Percentiles rank a stretch among this genome's conserved stretches.
These are phyloP conservation scores for Lophochroa leadbeateri DNA, from an alignment of 2,113 vertebrate species.

Conservation along the genomic window DNA sequence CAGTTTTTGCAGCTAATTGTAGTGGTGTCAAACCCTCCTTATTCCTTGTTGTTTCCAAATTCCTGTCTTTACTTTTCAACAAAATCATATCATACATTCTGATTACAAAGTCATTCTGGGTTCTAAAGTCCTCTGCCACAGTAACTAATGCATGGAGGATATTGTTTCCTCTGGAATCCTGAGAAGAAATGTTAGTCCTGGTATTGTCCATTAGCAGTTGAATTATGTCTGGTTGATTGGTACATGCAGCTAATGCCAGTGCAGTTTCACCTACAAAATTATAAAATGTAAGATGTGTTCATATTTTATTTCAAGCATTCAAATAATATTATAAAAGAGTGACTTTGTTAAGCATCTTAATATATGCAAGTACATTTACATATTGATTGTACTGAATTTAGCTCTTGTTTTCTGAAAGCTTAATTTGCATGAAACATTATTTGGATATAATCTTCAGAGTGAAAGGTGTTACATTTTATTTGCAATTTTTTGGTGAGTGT, in stretches of 20 bases:
- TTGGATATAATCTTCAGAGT: not conserved
- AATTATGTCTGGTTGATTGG: constrained; percentile 82
- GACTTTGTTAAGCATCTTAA: not conserved
- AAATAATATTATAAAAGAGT: not conserved
- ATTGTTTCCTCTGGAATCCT: constrained; percentile 81
- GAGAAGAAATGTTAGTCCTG: constrained; percentile 73
- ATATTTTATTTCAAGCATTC: not conserved
- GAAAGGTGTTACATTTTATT: not conserved
- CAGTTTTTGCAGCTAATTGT: constrained; percentile 80
- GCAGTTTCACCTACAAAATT: constrained; percentile 75
- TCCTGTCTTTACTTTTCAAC: constrained; percentile 70
- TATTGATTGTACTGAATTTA: not conserved
- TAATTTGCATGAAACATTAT: not conserved
- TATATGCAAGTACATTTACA: not conserved
- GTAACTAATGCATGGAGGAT: constrained; percentile 80
- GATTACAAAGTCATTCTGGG: constrained; percentile 79
- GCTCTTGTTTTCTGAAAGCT: not conserved
- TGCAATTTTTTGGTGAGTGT: not conserved
- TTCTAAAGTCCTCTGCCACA: constrained; percentile 77
- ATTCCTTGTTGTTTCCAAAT: constrained; percentile 76
- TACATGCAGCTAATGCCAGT: constrained; percentile 79
- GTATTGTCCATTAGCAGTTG: constrained; percentile 79
- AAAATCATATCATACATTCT: constrained; percentile 81
- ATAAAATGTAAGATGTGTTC: not conserved
- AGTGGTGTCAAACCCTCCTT: constrained; percentile 76